phyloP scores from a whole-genome alignment of 37 sponge, comb jelly and placozoan genomes.

The Ephydatia muelleri region DNA sequence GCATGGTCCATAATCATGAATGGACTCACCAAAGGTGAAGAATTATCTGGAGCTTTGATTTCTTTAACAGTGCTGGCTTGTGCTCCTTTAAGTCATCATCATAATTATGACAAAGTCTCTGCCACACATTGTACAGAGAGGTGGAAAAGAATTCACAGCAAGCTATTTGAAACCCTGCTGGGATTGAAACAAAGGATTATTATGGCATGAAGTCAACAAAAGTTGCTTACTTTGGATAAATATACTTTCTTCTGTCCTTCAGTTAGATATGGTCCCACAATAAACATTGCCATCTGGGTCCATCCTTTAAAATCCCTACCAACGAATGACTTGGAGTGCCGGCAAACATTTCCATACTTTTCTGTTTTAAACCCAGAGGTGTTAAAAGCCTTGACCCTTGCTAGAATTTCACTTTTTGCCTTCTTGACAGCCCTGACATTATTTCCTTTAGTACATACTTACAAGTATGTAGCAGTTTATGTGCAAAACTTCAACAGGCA shows the following conservation, averaged over 20 bases:
- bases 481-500: too few relatives aligned
- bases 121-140: not conserved
- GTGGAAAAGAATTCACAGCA: slow-evolving; percentile 4
- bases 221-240: slow-evolving; percentile 2
- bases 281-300: slow-evolving; percentile 42
- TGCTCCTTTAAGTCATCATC: not conserved
- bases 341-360: too few relatives aligned
- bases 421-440: too few relatives aligned
- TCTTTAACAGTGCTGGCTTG: slow-evolving; percentile 12
- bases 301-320: slow-evolving; percentile 44
- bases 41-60: slow-evolving; percentile 39
- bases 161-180: slow-evolving; percentile 24
- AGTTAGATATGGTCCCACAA: slow-evolving; percentile 24
- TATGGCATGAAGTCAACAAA: too few relatives aligned
- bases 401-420: too few relatives aligned
- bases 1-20: slow-evolving; percentile 50
- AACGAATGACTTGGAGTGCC: too few relatives aligned
- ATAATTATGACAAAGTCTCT: slow-evolving; percentile 5
- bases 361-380: too few relatives aligned
- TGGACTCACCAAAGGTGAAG: slow-evolving; percentile 40
- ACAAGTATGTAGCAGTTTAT: too few relatives aligned
- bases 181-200: not conserved
- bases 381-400: too few relatives aligned
- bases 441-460: too few relatives aligned
- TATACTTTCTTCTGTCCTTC: slow-evolving; percentile 4